phyloP scores from a whole-genome alignment of 2,113 vertebrate species.

The Sylvia atricapilla region DNA sequence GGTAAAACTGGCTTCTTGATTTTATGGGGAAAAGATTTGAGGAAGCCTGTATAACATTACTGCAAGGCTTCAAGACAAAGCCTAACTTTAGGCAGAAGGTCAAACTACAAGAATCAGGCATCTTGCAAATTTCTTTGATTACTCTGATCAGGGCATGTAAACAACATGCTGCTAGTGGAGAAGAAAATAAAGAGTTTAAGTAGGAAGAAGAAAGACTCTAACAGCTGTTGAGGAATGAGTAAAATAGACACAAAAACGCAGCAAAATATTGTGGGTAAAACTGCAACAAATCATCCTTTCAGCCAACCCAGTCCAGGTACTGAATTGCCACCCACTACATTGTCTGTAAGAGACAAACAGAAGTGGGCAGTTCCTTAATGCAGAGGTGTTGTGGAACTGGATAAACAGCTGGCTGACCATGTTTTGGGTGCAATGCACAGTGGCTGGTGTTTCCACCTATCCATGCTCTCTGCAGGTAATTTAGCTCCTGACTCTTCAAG shows the following conservation, averaged over 20 bases:
- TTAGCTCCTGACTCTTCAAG: neutral
- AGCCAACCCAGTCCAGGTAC: neutral
- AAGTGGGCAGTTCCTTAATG: neutral
- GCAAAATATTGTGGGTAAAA: neutral
- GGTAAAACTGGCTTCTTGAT: neutral
- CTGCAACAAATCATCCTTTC: neutral
- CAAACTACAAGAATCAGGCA: neutral
- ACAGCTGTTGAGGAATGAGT: neutral
- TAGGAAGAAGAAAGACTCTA: neutral
- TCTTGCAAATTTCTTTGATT: neutral
- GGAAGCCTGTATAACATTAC: neutral
- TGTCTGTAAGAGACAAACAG: neutral
- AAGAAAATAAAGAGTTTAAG: neutral
- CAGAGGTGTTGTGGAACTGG: neutral
- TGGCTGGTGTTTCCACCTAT: neutral
- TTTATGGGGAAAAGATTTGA: neutral
- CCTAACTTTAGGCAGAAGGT: neutral
- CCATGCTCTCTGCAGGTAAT: neutral
- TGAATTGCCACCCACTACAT: neutral
- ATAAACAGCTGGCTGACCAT: neutral
- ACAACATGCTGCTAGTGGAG: neutral
- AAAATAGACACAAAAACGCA: neutral
- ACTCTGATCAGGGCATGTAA: neutral
- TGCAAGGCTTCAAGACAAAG: neutral
- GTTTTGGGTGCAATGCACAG: neutral